Evolutionary conservation across 2,888 invertebrate species (phyloP).

Genomic region (Epinotia demarniana): DNA sequence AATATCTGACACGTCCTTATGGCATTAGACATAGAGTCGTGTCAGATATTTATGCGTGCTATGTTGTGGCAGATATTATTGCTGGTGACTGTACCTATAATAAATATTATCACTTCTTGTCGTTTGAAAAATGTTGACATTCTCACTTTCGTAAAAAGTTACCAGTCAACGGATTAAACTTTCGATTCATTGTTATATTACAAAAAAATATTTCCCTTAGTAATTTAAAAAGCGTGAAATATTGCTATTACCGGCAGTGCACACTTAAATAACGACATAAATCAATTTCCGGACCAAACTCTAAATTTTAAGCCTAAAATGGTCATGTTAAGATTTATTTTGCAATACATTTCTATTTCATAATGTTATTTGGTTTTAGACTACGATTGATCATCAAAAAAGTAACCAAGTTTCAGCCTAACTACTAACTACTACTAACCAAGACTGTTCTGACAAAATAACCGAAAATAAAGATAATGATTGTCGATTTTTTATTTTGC

Average conservation of each 20-base stretch:
- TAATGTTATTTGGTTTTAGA: not conserved
- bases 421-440: too few species aligned
- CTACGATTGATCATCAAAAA: conserved; percentile 16
- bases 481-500: too few species aligned
- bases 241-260: conserved; percentile 15
- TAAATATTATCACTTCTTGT: too few species aligned
- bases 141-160: not conserved
- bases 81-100: too few species aligned
- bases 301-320: not conserved
- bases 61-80: too few species aligned
- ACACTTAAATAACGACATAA: not conserved
- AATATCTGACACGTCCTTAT: too few species aligned
- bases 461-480: conserved; percentile 21
- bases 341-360: not conserved
- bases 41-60: too few species aligned
- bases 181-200: not conserved
- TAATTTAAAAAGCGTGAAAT: conserved; percentile 32
- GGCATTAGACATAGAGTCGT: too few species aligned
- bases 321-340: not conserved
- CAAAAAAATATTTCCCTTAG: conserved; percentile 19
- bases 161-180: not conserved
- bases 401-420: conserved; percentile 11
- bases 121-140: too few species aligned
- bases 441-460: conserved; percentile 26
- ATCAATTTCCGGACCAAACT: not conserved